These are phyloP conservation scores for Polyploca ridens DNA, from an alignment of 2,888 invertebrate species.

Conservation along the genomic window DNA sequence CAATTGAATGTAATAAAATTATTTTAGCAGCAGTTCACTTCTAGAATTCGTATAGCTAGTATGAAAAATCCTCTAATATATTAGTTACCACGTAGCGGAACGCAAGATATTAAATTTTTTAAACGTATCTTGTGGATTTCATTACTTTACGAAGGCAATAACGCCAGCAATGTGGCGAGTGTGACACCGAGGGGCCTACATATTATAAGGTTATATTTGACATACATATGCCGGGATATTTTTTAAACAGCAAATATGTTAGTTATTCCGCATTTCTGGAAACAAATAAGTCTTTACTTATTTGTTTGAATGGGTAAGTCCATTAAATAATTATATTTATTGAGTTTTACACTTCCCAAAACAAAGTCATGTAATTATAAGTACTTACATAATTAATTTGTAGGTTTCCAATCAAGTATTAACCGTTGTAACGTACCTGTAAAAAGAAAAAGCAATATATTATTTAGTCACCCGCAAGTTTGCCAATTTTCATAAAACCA, in stretches of 20 bases:
- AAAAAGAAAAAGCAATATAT: neutral
- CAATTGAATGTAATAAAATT: too few species aligned
- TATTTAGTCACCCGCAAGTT: neutral
- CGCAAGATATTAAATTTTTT: slow-evolving; percentile 14
- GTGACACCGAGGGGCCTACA: neutral
- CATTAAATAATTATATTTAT: too few species aligned
- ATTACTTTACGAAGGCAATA: slow-evolving; percentile 8
- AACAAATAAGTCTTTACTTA: too few species aligned
- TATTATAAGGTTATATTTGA: neutral
- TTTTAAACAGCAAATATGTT: too few species aligned
- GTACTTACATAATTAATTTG: neutral
- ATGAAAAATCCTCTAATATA: neutral
- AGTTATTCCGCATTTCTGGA: too few species aligned
- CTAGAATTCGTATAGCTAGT: neutral
- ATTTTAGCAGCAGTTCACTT: too few species aligned
- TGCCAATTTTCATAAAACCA: neutral
- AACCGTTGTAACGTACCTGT: neutral
- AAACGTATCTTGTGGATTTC: slow-evolving; percentile 1
- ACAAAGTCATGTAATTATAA: neutral
- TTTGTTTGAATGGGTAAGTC: too few species aligned
- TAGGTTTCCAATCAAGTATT: neutral
- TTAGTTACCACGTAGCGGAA: neutral
- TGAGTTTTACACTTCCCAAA: too few species aligned
- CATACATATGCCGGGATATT: neutral
- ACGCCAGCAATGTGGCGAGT: neutral